These are phyloP conservation scores for Scomber japonicus DNA, from an alignment of 2,113 vertebrate species.

Conservation along the genomic window DNA sequence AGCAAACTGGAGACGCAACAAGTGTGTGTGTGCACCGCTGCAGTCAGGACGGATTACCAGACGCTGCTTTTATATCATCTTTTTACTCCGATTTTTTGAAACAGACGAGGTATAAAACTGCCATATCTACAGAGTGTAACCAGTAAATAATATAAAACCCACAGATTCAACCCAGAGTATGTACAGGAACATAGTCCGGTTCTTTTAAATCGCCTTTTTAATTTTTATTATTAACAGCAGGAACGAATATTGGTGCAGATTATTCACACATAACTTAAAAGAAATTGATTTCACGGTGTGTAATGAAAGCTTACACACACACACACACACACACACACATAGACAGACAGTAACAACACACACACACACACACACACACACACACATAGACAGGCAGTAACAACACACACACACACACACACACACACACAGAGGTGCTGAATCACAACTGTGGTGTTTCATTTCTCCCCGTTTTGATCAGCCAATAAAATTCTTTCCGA, in stretches of 20 bases:
- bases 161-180: not conserved
- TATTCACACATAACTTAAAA: conserved; percentile 22
- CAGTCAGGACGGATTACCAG: too few relatives aligned
- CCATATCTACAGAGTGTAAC: not conserved
- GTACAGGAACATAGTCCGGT: not conserved
- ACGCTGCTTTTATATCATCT: too few relatives aligned
- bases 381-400: too few relatives aligned
- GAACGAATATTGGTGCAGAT: conserved; percentile 6
- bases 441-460: not conserved
- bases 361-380: not conserved
- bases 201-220: not conserved
- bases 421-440: not conserved
- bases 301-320: not conserved
- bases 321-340: too few relatives aligned
- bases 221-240: conserved; percentile 3
- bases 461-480: not conserved
- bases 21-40: too few relatives aligned
- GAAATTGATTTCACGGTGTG: conserved; percentile 24
- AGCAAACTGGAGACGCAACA: too few relatives aligned
- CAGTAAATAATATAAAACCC: not conserved
- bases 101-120: too few relatives aligned
- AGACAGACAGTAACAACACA: too few relatives aligned
- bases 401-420: too few relatives aligned
- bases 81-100: too few relatives aligned
- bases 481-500: too few relatives aligned